phyloP scores from a whole-genome alignment of 2,797 vertebrate genomes.

The Sternotherus odoratus region DNA sequence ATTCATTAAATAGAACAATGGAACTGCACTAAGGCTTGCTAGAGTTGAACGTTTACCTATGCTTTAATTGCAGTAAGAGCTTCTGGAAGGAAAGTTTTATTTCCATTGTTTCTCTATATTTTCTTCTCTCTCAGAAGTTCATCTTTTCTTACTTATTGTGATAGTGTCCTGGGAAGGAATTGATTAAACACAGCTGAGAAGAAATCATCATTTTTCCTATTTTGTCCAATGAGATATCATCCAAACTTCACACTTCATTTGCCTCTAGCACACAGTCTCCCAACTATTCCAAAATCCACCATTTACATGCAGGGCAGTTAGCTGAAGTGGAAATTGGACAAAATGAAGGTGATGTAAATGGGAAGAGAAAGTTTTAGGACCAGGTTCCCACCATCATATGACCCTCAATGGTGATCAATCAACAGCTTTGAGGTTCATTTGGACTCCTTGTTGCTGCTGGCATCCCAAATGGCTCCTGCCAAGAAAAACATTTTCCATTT shows the following conservation, averaged over 20 bases:
- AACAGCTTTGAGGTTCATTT: neutral
- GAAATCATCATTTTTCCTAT: neutral
- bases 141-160: neutral
- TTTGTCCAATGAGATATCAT: neutral
- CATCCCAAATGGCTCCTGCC: neutral
- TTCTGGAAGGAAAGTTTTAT: neutral
- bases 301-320: neutral
- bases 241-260: neutral
- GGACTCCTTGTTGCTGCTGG: neutral
- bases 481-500: neutral
- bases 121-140: neutral
- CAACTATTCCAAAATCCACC: neutral
- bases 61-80: neutral
- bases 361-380: neutral
- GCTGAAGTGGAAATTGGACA: neutral
- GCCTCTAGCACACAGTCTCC: neutral
- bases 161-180: neutral
- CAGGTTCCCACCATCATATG: neutral
- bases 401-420: neutral
- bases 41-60: neutral
- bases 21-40: neutral
- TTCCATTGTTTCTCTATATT: neutral
- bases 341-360: neutral
- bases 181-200: neutral
- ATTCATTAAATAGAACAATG: slow-evolving; percentile 13